Evolutionary conservation across 2,113 vertebrate genomes (phyloP), one percentile per base, ranked within the genome.

Genomic region (Brienomyrus longianalis): DNA sequence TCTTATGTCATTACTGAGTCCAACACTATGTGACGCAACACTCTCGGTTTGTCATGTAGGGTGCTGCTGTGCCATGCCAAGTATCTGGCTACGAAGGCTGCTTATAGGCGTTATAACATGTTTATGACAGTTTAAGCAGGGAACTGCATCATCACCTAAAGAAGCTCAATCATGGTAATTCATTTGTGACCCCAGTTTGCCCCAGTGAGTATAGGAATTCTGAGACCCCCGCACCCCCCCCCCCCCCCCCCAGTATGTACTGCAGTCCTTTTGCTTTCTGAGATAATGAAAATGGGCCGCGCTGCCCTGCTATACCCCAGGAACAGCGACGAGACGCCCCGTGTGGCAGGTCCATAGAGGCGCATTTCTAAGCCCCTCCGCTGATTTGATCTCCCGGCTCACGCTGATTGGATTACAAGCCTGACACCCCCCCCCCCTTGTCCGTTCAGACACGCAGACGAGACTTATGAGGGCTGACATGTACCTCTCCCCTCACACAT

Each of bases 331-430:
- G 11, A 47, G 23, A 89, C 15, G 89, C 45, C 45, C 39, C 15
- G 1, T 66, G 56, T 19, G 9, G 23, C 51, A 11, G 52, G 15
- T 35, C 35, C 43, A 70, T 27, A 66, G 86, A 88, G 88, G 89
- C 47, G 21, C 88, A 89, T 92, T 56, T 88, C 83, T 90, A 90
- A 88, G 87, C 83, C 87, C 70, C 50, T 89, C 48, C 83, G 43
- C 52, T 92, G 92, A 92, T 93, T 93, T 90, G 89, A 92, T 92
- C 92, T 92, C 87, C 90, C 87, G 90, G 39, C 35, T 85, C 39
- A 48, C 35, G 39, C 77, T 89, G 89, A 92, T 91, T 92, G 90
- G 91, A 92, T 93, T 93, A 93, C 92, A 93, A 92, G 92, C 27
- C 66, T 88, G 80, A 92, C 90, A 92, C 92, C 87, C 89, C 92